phyloP scores from a whole-genome alignment of 2,888 invertebrate species.

The Quadroppia sp. region DNA sequence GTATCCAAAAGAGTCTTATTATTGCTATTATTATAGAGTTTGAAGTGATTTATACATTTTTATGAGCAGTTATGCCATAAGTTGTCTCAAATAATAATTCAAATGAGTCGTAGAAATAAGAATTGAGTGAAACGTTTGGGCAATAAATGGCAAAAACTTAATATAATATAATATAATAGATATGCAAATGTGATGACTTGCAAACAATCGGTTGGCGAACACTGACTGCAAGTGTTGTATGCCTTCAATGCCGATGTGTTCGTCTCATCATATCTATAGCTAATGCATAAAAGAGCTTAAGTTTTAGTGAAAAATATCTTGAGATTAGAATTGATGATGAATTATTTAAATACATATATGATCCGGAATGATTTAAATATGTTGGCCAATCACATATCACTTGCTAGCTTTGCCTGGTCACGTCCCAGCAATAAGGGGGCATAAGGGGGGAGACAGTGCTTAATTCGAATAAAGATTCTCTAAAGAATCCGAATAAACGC shows the following conservation, averaged over 20 bases:
- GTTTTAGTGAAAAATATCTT: constrained; percentile 30
- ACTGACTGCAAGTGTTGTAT: neutral
- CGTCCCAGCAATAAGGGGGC: constrained; percentile 40
- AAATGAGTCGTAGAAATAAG: constrained; percentile 18
- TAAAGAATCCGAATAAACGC: neutral
- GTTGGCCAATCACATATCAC: constrained; percentile 35
- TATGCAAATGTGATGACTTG: constrained; percentile 36
- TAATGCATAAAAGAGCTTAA: constrained; percentile 16
- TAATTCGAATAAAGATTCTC: constrained; percentile 25
- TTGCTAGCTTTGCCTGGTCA: constrained; percentile 33
- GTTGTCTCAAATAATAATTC: constrained; percentile 27
- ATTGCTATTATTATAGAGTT: constrained; percentile 33
- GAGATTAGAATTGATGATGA: constrained; percentile 27
- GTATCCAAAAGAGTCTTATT: constrained; percentile 22
- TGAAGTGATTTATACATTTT: constrained; percentile 35
- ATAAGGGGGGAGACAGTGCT: constrained; percentile 16
- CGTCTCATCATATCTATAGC: neutral
- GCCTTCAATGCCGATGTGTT: constrained; percentile 15
- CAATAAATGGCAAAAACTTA: constrained; percentile 29
- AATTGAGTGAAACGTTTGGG: constrained; percentile 6
- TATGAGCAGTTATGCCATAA: too few species aligned
- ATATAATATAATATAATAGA: constrained; percentile 21
- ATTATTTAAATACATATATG: constrained; percentile 36
- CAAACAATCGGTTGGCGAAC: constrained; percentile 10
- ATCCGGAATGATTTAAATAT: constrained; percentile 35